phyloP scores from a whole-genome alignment of 1,140 invertebrate genomes.

The Tribolium castaneum region DNA sequence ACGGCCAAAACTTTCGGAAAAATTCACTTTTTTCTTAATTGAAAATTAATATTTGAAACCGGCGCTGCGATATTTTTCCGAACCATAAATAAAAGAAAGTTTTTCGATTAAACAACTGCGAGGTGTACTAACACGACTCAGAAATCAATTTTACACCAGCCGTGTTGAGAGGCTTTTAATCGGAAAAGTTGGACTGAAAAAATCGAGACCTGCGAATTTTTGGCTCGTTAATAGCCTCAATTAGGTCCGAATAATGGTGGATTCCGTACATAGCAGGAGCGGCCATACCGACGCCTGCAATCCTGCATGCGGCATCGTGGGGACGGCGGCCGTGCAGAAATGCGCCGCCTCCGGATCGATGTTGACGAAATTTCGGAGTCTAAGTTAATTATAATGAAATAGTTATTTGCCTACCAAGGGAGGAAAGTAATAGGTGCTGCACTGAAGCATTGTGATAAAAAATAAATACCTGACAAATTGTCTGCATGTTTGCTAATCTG shows the following conservation, averaged over 20 bases:
- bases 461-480: too few species aligned
- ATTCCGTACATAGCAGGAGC: neutral
- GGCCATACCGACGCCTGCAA: constrained; percentile 9
- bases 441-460: too few species aligned
- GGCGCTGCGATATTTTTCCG: neutral
- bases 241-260: neutral
- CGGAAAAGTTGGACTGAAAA: neutral
- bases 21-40: constrained; percentile 18
- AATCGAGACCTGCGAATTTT: neutral
- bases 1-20: neutral
- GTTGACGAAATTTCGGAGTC: too few species aligned
- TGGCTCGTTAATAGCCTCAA: constrained; percentile 5
- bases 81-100: neutral
- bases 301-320: constrained; percentile 4
- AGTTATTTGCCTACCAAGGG: neutral
- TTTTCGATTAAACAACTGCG: neutral
- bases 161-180: constrained; percentile 4
- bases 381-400: constrained; percentile 6
- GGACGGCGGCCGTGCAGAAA: constrained; percentile 9
- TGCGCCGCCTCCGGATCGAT: neutral
- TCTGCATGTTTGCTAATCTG: too few species aligned
- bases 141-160: neutral
- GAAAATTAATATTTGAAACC: constrained; percentile 7
- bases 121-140: neutral
- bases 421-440: too few species aligned